Conservation (phyloP, 2,888 invertebrate species). For the Polymixis lichenea region DNA sequence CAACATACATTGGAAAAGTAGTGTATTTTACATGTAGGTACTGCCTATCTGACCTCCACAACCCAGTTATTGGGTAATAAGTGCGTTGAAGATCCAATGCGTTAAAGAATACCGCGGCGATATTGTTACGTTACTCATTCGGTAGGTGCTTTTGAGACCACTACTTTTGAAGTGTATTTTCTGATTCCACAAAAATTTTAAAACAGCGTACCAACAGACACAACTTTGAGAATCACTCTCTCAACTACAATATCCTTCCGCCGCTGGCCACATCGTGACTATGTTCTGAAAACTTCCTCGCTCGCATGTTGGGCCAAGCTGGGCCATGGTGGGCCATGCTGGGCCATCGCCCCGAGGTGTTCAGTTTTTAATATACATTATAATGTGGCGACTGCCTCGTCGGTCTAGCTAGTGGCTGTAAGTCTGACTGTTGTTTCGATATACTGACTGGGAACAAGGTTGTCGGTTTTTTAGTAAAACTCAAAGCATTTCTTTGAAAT, state of each 20-base stretch:
- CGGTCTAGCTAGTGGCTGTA: no score
- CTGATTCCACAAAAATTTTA: not conserved
- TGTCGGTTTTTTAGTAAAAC: no score
- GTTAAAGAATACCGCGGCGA: no score
- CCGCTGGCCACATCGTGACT: slow-evolving; percentile 37
- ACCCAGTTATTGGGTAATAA: no score
- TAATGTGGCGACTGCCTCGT: not conserved
- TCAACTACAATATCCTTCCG: slow-evolving; percentile 36
- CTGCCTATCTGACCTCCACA: no score
- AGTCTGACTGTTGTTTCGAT: not conserved
- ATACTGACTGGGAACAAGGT: not conserved
- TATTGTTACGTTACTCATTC: no score
- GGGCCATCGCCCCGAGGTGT: slow-evolving; percentile 12
- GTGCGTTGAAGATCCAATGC: no score
- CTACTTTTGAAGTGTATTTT: not conserved
- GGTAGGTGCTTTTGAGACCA: no score
- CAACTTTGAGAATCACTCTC: slow-evolving; percentile 31
- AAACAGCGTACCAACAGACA: not conserved
- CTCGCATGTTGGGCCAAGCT: slow-evolving; percentile 1
- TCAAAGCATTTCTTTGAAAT: no score
- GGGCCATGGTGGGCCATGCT: not conserved
- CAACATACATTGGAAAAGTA: no score
- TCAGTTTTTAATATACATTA: slow-evolving; percentile 13
- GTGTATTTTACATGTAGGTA: no score
- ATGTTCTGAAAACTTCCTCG: slow-evolving; percentile 23